Percentiles rank a stretch among this genome's conserved stretches.
Evolutionary conservation across 2,113 vertebrate species (phyloP).

Genomic region (Naja naja): DNA sequence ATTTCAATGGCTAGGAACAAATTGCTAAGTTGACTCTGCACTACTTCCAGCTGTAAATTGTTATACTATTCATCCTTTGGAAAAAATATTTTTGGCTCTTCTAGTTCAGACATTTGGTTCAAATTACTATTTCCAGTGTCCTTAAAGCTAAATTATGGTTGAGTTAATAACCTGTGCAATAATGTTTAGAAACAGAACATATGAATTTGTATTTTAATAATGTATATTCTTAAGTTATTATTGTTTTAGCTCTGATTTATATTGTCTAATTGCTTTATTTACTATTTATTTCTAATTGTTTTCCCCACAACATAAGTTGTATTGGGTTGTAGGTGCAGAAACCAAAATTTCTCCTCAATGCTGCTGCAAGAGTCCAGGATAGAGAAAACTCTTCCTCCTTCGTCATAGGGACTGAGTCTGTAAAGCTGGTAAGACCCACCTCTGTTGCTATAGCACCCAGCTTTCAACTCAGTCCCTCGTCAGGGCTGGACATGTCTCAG

Average conservation of each 20-base stretch:
- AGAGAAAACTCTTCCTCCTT: too few relatives aligned
- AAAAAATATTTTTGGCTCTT: neutral
- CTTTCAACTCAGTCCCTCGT: too few relatives aligned
- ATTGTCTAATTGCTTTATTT: neutral
- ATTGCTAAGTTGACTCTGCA: neutral
- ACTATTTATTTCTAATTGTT: neutral
- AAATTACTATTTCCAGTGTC: neutral
- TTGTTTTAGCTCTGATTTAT: neutral
- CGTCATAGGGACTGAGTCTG: too few relatives aligned
- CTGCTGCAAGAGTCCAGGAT: too few relatives aligned
- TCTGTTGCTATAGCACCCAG: too few relatives aligned
- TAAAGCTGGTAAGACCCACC: too few relatives aligned
- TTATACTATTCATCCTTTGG: neutral
- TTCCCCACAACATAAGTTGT: neutral
- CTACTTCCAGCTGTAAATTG: neutral
- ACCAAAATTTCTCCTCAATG: too few relatives aligned
- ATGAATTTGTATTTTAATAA: neutral
- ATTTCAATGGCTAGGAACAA: neutral
- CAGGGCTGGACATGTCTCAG: too few relatives aligned
- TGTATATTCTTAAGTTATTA: neutral
- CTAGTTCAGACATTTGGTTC: neutral
- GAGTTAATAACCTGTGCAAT: neutral
- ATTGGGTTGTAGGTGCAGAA: neutral
- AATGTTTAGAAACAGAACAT: constrained; percentile 1
- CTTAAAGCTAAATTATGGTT: constrained; percentile 1